These are phyloP conservation scores for Diplodus sargus DNA, from an alignment of 2,797 vertebrate species.

Conservation along the genomic window DNA sequence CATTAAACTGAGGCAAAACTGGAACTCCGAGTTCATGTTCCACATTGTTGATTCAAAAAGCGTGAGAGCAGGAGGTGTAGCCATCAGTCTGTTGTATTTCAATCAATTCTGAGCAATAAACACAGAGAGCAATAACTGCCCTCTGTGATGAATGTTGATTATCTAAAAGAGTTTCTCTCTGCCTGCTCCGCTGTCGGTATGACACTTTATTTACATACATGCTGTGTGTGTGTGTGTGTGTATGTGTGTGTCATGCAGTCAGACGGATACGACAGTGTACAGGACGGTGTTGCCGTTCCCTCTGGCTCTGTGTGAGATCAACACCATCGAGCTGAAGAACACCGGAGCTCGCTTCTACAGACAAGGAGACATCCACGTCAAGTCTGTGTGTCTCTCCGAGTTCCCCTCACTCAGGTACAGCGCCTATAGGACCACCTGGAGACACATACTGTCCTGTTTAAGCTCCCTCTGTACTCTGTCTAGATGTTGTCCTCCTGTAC, in stretches of 20 bases:
- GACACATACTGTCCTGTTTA: background rate
- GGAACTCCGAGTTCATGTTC: background rate
- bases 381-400: constrained; percentile 81
- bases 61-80: background rate
- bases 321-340: constrained; percentile 81
- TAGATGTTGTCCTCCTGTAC: background rate
- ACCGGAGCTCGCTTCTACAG: constrained; percentile 79
- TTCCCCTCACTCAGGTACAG: constrained; percentile 73
- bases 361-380: constrained; percentile 80
- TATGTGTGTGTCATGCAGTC: constrained; percentile 61
- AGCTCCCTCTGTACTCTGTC: background rate
- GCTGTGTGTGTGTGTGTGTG: background rate
- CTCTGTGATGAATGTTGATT: constrained; percentile 5
- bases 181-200: constrained; percentile 1
- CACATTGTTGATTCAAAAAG: background rate
- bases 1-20: no score
- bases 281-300: constrained; percentile 75
- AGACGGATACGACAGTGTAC: constrained; percentile 63
- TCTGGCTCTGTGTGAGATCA: constrained; percentile 75
- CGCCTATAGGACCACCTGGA: background rate
- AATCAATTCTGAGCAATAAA: background rate
- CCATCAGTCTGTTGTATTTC: background rate
- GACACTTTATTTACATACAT: background rate
- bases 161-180: background rate
- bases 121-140: constrained; percentile 21